Conservation (phyloP, 2,797 vertebrate species). For the Gila robusta region DNA sequence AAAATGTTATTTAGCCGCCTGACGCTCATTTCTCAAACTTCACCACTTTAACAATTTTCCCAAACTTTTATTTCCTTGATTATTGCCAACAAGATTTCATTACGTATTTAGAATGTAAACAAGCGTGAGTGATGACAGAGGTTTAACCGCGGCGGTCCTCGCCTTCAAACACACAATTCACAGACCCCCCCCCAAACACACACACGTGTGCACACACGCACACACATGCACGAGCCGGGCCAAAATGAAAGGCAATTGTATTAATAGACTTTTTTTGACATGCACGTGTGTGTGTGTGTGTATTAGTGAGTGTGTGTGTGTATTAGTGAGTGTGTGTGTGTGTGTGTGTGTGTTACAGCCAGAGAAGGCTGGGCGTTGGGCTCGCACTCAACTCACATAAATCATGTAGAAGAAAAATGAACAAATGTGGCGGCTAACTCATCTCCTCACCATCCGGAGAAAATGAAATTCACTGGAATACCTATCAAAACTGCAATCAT, state of each 20-base stretch:
- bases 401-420: slow-evolving; percentile 99
- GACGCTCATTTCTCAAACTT: slow-evolving; percentile 99
- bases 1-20: slow-evolving; percentile 99
- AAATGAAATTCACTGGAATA: slow-evolving; percentile 99
- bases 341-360: slow-evolving; percentile 39
- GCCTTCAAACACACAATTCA: slow-evolving; percentile 53
- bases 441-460: slow-evolving; percentile 96
- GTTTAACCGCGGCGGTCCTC: slow-evolving; percentile 66
- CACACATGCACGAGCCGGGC: slow-evolving; percentile 69
- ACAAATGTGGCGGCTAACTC: slow-evolving; percentile 99
- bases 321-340: not conserved
- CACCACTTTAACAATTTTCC: slow-evolving; percentile 99
- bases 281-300: slow-evolving; percentile 37
- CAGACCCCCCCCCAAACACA: not conserved
- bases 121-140: slow-evolving; percentile 96
- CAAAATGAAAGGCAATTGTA: slow-evolving; percentile 86
- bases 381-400: slow-evolving; percentile 99
- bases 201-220: slow-evolving; percentile 34
- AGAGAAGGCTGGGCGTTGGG: slow-evolving; percentile 73
- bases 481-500: slow-evolving; percentile 99
- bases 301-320: slow-evolving; percentile 33
- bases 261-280: slow-evolving; percentile 85
- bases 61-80: slow-evolving; percentile 99
- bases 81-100: slow-evolving; percentile 99
- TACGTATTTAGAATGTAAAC: slow-evolving; percentile 99